These are phyloP conservation scores for Phymanthus crucifer DNA, from an alignment of 92 coral and sea anemone species.

Conservation along the genomic window DNA sequence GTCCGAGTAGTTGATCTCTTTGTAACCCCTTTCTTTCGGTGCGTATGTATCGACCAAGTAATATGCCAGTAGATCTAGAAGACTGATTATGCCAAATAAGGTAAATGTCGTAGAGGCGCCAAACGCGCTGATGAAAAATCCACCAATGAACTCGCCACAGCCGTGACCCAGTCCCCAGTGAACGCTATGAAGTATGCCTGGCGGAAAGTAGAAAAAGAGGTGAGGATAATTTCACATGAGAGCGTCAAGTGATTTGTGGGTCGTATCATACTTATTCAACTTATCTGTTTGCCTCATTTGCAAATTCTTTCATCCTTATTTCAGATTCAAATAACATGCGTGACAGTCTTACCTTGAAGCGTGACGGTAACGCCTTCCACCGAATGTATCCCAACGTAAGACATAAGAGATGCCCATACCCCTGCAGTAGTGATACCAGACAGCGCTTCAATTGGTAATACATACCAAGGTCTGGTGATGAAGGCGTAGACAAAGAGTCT, in stretches of 20 bases:
- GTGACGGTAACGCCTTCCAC: constrained; percentile 77
- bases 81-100: constrained; percentile 69
- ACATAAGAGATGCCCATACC: constrained; percentile 93
- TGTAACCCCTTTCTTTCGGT: constrained; percentile 34
- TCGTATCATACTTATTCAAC: not conserved
- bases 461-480: constrained; percentile 75
- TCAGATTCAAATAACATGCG: not conserved
- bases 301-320: no score
- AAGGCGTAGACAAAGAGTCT: constrained; percentile 73
- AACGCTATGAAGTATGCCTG: constrained; percentile 80
- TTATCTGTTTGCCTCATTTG: no score
- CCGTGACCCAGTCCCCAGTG: constrained; percentile 97
- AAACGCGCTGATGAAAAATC: constrained; percentile 72
- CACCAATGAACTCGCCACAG: constrained; percentile 90
- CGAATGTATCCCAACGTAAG: constrained; percentile 80
- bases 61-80: constrained; percentile 59
- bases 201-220: not conserved
- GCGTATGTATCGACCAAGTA: constrained; percentile 60
- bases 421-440: constrained; percentile 89
- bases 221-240: not conserved
- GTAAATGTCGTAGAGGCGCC: constrained; percentile 82
- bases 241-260: no score
- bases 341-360: constrained; percentile 61
- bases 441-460: constrained; percentile 69
- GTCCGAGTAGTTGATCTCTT: constrained; percentile 29